Conservation (phyloP, 2,888 invertebrate species). For the Drosophila demipolita region DNA sequence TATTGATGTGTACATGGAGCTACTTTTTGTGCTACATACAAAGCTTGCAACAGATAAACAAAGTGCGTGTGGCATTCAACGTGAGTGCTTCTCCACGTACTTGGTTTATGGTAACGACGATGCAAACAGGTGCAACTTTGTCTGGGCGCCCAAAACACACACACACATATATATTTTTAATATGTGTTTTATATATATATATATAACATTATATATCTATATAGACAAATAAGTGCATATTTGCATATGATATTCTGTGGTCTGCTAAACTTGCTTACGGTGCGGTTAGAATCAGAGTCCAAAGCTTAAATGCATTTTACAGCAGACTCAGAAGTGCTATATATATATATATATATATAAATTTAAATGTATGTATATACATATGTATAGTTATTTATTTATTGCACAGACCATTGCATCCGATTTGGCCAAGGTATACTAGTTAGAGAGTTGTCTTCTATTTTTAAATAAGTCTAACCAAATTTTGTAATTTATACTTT, state of each 20-base stretch:
- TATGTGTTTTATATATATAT: background rate
- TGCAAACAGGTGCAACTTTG: slow-evolving; percentile 74
- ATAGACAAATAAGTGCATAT: slow-evolving; percentile 1
- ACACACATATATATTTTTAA: background rate
- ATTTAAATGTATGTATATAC: background rate
- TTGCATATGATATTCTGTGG: slow-evolving; percentile 22
- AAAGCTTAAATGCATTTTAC: slow-evolving; percentile 69
- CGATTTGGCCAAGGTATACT: slow-evolving; percentile 9
- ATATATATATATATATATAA: slow-evolving; percentile 27
- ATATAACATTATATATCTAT: background rate
- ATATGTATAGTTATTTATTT: slow-evolving; percentile 53
- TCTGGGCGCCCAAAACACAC: slow-evolving; percentile 13
- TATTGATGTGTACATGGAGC: background rate
- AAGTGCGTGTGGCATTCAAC: slow-evolving; percentile 39
- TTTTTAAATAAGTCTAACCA: background rate
- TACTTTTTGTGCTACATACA: slow-evolving; percentile 3
- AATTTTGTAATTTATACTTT: background rate
- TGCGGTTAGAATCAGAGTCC: slow-evolving; percentile 26
- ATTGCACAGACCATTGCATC: slow-evolving; percentile 28
- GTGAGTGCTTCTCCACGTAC: slow-evolving; percentile 21
- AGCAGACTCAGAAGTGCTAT: slow-evolving; percentile 57
- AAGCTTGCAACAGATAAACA: slow-evolving; percentile 37
- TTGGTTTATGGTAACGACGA: slow-evolving; percentile 18
- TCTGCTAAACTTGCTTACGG: slow-evolving; percentile 53
- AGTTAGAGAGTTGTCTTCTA: background rate